Conservation (phyloP, 92 coral and sea anemone genomes). For the Isaurus tuberculatus region DNA sequence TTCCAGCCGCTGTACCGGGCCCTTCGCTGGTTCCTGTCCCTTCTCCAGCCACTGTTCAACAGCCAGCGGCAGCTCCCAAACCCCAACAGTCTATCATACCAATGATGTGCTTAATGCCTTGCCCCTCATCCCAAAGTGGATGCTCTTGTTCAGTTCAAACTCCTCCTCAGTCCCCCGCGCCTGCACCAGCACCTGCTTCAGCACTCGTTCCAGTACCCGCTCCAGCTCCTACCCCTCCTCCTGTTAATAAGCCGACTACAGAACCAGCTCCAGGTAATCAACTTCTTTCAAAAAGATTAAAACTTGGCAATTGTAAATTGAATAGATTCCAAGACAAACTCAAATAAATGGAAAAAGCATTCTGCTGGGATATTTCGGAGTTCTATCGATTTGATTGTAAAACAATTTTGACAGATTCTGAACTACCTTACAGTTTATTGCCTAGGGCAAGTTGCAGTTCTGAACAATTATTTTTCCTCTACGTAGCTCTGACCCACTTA, state of each 20-base stretch:
- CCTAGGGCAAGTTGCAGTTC: too few species aligned
- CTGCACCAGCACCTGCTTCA: background rate
- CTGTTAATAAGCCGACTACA: background rate
- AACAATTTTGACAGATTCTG: too few species aligned
- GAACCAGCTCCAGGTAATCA: background rate
- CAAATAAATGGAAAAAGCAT: too few species aligned
- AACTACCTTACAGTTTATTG: too few species aligned
- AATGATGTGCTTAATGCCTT: slow-evolving; percentile 41
- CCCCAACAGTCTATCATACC: slow-evolving; percentile 13
- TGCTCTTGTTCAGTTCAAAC: slow-evolving; percentile 18
- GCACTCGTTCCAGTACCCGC: background rate
- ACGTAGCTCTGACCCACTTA: too few species aligned
- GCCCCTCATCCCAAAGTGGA: slow-evolving; percentile 14
- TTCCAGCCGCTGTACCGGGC: background rate
- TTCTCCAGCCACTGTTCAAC: background rate
- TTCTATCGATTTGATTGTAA: too few species aligned
- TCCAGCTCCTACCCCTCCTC: background rate
- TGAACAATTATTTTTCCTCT: too few species aligned
- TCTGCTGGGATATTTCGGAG: too few species aligned
- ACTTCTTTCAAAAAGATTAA: background rate
- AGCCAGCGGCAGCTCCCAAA: background rate
- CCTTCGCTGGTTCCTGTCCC: slow-evolving; percentile 36
- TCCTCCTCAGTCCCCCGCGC: slow-evolving; percentile 3
- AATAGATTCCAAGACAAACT: background rate
- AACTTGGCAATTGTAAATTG: background rate